A percentile compares a stretch with the other conserved stretches of the same genome.
phyloP scores from a whole-genome alignment of 2,113 vertebrate species.

The cattle (Bos taurus) region ARS-UCD2.0 NC_037330.1:74537001-74537500 shows the following conservation, averaged over 20 bases:
- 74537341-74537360: neutral
- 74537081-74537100: neutral
- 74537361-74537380: neutral
- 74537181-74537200: neutral
- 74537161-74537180: neutral
- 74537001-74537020: neutral
- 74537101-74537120: too few species aligned
- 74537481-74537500: neutral
- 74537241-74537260: neutral
- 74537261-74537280: neutral
- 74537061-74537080: neutral
- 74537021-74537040: neutral
- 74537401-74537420: neutral
- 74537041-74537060: neutral
- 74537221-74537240: neutral
- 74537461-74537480: neutral
- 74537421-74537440: neutral
- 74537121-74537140: too few species aligned
- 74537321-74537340: neutral
- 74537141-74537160: neutral
- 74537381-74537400: neutral
- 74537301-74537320: neutral
- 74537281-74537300: neutral
- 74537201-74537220: neutral
- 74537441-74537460: neutral